A percentile compares a stretch with the other conserved stretches of the same genome.
phyloP scores from a whole-genome alignment of 2,888 invertebrate species.

The Nowickia ferox region DNA sequence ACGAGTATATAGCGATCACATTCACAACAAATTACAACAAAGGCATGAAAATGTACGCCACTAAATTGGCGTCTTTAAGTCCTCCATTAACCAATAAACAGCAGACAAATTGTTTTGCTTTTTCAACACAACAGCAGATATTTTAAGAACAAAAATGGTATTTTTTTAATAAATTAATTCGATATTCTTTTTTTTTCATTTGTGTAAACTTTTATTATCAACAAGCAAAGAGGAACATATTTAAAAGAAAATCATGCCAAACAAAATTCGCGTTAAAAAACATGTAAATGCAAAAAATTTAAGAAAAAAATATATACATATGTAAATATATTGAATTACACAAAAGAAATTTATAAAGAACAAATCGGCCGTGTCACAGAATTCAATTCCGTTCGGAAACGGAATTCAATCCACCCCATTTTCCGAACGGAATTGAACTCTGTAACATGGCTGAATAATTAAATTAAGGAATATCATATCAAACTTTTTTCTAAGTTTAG shows the following conservation, averaged over 20 bases:
- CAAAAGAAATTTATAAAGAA: no score
- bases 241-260: constrained; percentile 20
- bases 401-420: no score
- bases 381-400: no score
- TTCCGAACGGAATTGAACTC: no score
- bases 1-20: neutral
- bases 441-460: no score
- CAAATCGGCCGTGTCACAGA: no score
- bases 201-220: neutral
- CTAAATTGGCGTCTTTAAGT: constrained; percentile 60
- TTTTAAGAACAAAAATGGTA: constrained; percentile 21
- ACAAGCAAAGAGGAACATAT: neutral
- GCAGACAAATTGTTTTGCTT: constrained; percentile 52
- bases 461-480: no score
- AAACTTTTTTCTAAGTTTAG: no score
- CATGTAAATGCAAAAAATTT: neutral
- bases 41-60: constrained; percentile 2
- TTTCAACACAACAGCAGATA: neutral
- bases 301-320: neutral
- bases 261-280: constrained; percentile 15
- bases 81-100: constrained; percentile 39
- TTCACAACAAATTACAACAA: constrained; percentile 12
- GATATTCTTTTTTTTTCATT: neutral
- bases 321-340: no score
- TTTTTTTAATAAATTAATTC: constrained; percentile 19